Evolutionary conservation across 2,113 vertebrate species (phyloP).

Genomic region (Hydrolagus affinis): DNA sequence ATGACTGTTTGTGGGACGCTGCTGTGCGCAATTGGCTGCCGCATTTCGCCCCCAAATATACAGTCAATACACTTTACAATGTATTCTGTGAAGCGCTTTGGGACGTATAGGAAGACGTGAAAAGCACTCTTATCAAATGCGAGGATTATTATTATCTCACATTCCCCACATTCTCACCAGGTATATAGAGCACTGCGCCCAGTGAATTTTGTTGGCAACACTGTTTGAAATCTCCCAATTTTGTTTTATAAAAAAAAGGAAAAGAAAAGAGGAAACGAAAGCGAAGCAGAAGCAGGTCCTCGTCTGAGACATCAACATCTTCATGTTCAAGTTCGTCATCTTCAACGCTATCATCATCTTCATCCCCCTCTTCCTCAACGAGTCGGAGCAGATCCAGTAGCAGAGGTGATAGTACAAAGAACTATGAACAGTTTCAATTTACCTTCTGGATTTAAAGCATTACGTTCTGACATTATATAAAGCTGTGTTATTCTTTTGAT

Average conservation of each 20-base stretch:
- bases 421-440: not conserved
- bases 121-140: too few species aligned
- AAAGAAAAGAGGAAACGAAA: slow-evolving; percentile 65
- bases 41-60: too few species aligned
- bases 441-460: too few species aligned
- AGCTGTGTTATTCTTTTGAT: not conserved
- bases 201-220: not conserved
- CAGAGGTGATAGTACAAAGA: slow-evolving; percentile 53
- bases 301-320: slow-evolving; percentile 58
- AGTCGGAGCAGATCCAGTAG: slow-evolving; percentile 57
- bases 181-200: too few species aligned
- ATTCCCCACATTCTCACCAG: too few species aligned
- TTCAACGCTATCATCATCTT: slow-evolving; percentile 44
- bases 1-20: too few species aligned
- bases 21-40: too few species aligned
- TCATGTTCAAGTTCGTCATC: slow-evolving; percentile 35
- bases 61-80: too few species aligned
- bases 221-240: not conserved
- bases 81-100: too few species aligned
- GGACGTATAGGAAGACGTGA: too few species aligned
- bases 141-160: too few species aligned
- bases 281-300: slow-evolving; percentile 71
- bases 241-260: slow-evolving; percentile 45
- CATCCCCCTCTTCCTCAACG: slow-evolving; percentile 47
- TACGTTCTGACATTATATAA: not conserved